phyloP scores from a whole-genome alignment of 1,140 invertebrate species.

The Lucilia sericata region DNA sequence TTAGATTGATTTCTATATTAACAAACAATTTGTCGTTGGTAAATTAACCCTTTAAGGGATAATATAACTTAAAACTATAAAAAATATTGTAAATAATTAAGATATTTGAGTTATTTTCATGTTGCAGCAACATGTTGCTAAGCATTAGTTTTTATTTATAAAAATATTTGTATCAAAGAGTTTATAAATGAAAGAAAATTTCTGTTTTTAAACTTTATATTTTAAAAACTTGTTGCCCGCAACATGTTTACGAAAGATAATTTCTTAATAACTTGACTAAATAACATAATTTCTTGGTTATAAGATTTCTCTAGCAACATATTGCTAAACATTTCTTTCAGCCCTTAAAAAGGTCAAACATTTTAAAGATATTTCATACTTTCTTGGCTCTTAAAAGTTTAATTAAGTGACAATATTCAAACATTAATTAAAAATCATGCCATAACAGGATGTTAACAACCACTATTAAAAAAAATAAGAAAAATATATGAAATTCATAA shows the following conservation, averaged over 20 bases:
- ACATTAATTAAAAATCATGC: not conserved
- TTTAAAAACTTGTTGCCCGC: no score
- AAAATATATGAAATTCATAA: no score
- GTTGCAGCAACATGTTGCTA: no score
- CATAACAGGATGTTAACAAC: constrained; percentile 1
- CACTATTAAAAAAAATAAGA: not conserved
- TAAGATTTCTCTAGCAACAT: not conserved
- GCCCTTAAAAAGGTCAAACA: not conserved
- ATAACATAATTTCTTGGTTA: not conserved
- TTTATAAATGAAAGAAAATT: no score
- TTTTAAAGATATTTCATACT: not conserved
- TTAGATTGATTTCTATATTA: constrained; percentile 17
- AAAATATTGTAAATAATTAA: no score
- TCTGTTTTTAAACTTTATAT: no score
- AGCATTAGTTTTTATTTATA: no score
- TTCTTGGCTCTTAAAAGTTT: not conserved
- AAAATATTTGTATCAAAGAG: no score
- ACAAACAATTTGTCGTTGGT: not conserved
- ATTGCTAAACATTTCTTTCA: not conserved
- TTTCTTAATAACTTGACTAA: no score
- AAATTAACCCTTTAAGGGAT: not conserved
- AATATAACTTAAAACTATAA: no score
- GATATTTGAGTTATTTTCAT: not conserved
- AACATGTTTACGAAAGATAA: no score
- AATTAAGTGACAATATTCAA: not conserved